phyloP scores from a whole-genome alignment of 2,888 invertebrate genomes.

The Drosophila quasianomalipes region DNA sequence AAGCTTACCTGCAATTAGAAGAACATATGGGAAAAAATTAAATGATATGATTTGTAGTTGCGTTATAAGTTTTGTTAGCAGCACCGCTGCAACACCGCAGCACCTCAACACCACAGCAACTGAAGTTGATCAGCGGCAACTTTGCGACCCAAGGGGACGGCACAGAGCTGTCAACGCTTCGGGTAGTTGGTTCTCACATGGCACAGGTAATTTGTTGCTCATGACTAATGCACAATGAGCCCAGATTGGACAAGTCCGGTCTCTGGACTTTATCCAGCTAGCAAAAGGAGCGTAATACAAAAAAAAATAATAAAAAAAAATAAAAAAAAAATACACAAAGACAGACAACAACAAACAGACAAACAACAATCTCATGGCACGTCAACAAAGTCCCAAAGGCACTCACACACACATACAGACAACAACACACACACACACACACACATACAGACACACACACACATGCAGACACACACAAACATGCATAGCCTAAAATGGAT shows the following conservation, averaged over 20 bases:
- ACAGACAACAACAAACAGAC: conserved; percentile 43
- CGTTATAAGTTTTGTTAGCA: conserved; percentile 27
- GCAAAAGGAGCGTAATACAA: conserved; percentile 42
- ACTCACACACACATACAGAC: conserved; percentile 26
- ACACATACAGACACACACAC: conserved; percentile 26
- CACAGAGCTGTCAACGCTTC: conserved; percentile 61
- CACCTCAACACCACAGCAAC: background rate
- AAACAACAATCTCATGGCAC: conserved; percentile 74
- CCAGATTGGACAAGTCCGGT: conserved; percentile 50
- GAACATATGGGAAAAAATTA: conserved; percentile 54
- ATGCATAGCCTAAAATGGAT: conserved; percentile 51
- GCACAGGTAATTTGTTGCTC: conserved; percentile 80
- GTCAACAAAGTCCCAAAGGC: conserved; percentile 70
- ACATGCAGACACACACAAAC: conserved; percentile 15
- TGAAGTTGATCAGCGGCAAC: conserved; percentile 42
- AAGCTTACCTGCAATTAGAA: conserved; percentile 80
- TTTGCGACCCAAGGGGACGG: conserved; percentile 20
- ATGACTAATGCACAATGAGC: conserved; percentile 68
- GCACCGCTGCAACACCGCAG: background rate
- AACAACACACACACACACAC: conserved; percentile 25
- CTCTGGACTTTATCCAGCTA: conserved; percentile 54
- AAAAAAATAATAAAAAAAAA: conserved; percentile 5
- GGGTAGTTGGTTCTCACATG: conserved; percentile 60
- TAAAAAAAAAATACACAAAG: background rate
- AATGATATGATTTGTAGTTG: conserved; percentile 50